Evolutionary conservation across 2,113 vertebrate genomes (phyloP), one percentile per base, ranked within the genome.

Genomic region (Semicossyphus pulcher): DNA sequence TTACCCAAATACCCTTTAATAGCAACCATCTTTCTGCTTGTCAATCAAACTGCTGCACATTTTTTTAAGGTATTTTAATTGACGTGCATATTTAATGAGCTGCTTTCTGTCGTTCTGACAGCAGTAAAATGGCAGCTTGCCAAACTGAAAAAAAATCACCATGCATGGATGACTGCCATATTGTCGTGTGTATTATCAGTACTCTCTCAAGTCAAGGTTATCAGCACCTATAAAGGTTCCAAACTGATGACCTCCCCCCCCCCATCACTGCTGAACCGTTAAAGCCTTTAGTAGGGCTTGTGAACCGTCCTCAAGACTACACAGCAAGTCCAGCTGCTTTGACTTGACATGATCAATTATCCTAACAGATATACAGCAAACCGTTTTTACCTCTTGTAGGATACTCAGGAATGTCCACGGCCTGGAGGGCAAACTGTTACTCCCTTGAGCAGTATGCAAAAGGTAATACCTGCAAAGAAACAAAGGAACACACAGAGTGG

Each of bases 11-110:
- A 77, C 60, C 68, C 58, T 7, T 80, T 67, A 67, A 44, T 48
- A 85, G 60, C 62, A n/a, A 32, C 21, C 54, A 75, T 25, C 53
- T 66, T 51, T 69, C 54, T 41, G 16, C 29, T 20, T 84, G 87
- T 88, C 87, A 83, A 45, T 87, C 84, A 87, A 36, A 65, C 10
- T 42, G 28, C 41, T 75, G 39, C 49, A 26, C 34, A 36, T 81
- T 61, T 75, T 28, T 63, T n/a, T 79, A 34, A 56, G 49, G 37
- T 62, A 62, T 78, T 71, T 74, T 80, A 77, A 84, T 88, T 86
- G 83, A 84, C 69, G 69, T 80, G 84, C 78, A 82, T 72, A 69
- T 75, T 82, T 84, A 84, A 86, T 84, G 80, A 80, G 78, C 78
- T 65, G 60, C 67, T 81, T 77, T 77, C 57, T 76, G 68, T 73